Percentiles rank a stretch among this genome's conserved stretches.
phyloP scores from a whole-genome alignment of 2,797 vertebrate species.

The Lemur catta region DNA sequence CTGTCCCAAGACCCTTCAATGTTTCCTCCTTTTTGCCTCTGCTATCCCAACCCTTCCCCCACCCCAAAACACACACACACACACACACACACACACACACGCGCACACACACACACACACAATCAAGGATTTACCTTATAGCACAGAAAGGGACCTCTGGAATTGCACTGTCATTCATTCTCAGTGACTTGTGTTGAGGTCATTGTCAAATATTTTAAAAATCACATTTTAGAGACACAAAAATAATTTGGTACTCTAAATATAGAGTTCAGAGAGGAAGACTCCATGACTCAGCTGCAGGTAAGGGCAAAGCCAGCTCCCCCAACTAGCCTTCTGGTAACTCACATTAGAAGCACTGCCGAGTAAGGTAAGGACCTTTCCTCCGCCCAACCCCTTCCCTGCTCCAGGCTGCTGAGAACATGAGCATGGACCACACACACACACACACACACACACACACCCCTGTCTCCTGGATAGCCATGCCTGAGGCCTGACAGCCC shows the following conservation, averaged over 20 bases:
- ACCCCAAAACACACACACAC: background rate
- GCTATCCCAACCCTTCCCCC: background rate
- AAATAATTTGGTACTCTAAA: background rate
- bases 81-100: background rate
- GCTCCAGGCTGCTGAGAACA: background rate
- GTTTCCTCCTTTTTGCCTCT: background rate
- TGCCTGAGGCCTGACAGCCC: background rate
- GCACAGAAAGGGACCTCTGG: background rate
- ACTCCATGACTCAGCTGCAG: background rate
- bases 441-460: too few species aligned
- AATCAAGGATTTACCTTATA: background rate
- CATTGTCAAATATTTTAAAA: background rate
- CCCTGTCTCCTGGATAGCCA: background rate
- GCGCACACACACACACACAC: background rate
- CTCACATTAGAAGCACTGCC: background rate
- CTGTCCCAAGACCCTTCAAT: background rate
- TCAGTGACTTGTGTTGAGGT: background rate
- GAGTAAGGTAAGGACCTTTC: background rate
- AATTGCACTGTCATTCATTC: background rate
- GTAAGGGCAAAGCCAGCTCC: background rate
- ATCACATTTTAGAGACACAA: background rate
- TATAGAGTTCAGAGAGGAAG: background rate
- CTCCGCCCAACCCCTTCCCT: background rate
- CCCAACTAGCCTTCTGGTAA: background rate
- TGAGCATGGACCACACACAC: rapidly evolving